Percentiles rank a stretch among this genome's conserved stretches.
Evolutionary conservation across 2,797 vertebrate species (phyloP).

Genomic region (Melanotaenia maccullochi): DNA sequence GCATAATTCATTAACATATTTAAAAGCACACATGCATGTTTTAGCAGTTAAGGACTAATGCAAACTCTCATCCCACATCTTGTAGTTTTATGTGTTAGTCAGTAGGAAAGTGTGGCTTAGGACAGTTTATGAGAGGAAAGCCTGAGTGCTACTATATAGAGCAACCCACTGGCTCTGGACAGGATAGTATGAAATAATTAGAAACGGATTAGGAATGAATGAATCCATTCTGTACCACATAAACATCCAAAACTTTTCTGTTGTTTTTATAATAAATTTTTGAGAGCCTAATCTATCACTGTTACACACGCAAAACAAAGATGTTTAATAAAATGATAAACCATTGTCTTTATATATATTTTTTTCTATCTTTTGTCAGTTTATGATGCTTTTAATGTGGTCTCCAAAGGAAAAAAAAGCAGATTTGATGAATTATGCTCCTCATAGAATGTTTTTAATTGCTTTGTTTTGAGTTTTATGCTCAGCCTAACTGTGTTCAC

Average conservation of each 20-base stretch:
- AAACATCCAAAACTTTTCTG: not conserved
- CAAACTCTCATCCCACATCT: slow-evolving; percentile 28
- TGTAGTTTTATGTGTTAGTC: slow-evolving; percentile 30
- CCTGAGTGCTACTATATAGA: not conserved
- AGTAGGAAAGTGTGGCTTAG: not conserved
- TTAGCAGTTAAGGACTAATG: slow-evolving; percentile 52
- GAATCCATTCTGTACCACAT: not conserved
- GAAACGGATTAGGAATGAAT: not conserved
- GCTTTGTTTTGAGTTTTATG: not conserved
- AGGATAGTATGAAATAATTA: not conserved
- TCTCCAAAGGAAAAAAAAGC: no score
- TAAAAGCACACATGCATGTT: slow-evolving; percentile 67
- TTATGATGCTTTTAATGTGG: no score
- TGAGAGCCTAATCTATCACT: not conserved
- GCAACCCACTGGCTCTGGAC: not conserved
- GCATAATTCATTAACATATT: slow-evolving; percentile 68
- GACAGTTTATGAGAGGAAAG: not conserved
- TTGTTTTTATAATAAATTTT: not conserved
- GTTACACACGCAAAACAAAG: not conserved
- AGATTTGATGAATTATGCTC: not conserved
- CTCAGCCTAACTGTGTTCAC: not conserved
- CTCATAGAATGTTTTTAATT: not conserved
- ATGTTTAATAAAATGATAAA: not conserved
- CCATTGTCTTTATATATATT: not conserved
- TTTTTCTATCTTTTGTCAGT: not conserved